Evolutionary conservation across 1,140 invertebrate genomes (phyloP).

Genomic region (Melitaea cinxia): DNA sequence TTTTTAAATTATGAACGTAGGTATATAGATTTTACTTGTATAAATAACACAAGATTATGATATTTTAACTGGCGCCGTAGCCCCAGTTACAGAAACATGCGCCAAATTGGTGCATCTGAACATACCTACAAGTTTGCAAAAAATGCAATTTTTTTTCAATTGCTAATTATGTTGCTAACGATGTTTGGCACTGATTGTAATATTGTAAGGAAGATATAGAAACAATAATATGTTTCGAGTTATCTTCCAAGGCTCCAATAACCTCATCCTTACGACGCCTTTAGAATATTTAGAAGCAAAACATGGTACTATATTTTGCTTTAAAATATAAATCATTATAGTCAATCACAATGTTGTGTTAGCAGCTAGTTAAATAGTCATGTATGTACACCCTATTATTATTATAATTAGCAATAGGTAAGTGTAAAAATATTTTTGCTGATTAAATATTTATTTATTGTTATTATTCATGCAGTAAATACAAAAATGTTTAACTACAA

Average conservation of each 20-base stretch:
- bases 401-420: background rate
- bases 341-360: constrained; percentile 21
- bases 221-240: background rate
- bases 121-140: too few species aligned
- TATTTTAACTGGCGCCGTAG: background rate
- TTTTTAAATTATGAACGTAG: background rate
- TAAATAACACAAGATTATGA: background rate
- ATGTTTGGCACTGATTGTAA: too few species aligned
- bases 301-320: constrained; percentile 1
- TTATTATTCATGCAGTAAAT: background rate
- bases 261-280: background rate
- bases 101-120: too few species aligned
- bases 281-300: background rate
- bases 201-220: background rate
- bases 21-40: background rate
- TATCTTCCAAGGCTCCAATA: background rate
- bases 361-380: constrained; percentile 20
- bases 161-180: too few species aligned
- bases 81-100: too few species aligned
- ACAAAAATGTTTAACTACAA: background rate
- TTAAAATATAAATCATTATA: constrained; percentile 11
- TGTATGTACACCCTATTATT: background rate
- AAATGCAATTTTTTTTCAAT: too few species aligned
- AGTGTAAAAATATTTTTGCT: background rate
- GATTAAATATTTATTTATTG: background rate